Base-by-base conservation (phyloP, 2,888 invertebrate genomes). In the Epicampocera succincta region DNA sequence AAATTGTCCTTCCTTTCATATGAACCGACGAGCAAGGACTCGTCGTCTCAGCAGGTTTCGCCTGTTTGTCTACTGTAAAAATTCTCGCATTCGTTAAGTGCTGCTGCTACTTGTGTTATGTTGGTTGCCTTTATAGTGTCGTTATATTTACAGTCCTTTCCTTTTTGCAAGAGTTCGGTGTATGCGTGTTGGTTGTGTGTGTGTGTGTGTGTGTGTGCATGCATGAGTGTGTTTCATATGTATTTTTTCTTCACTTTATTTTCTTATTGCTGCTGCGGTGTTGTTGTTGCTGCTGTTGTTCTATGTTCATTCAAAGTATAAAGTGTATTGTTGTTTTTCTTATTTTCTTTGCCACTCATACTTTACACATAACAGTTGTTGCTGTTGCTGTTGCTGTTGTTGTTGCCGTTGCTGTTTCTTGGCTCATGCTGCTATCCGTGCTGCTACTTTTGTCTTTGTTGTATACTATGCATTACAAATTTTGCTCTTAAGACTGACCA, bases 21-120 rank as follows among this genome's bases (percentile, higher is more conserved):
- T 88, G 89, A 87, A 88, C 87, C 89, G 89, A 89, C 89, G 88
- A 87, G 88, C 89, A 87, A 89, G 89, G 89, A 89, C 89, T 89
- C 89, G 89, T 86, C 89, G 87, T 89, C 88, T 89, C 88, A 88
- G 88, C 88, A 89, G 89, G 88, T 87, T 88, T 87, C 85, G 88
- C 87, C 89, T 87, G 88, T 88, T 88, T 89, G 89, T 89, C 88
- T 89, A 89, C 88, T 87, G 82, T 83, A 78, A 78, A 79, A 81
- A 69, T 77, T 69, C 76, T 80, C 82, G 48, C 76, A 87, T 87
- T 88, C 87, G 88, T 86, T 87, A 86, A 83, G 82, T 76, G 84
- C 83, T 72, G 81, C 76, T 78, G 72, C 83, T 77, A 74, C 69
- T 81, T 86, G 87, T 87, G 86, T 85, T 87, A 84, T 87, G 86